Percentiles rank a stretch among this genome's conserved stretches.
Evolutionary conservation across 2,113 vertebrate genomes (phyloP).

Genomic region (Dendrocopos noguchii): DNA sequence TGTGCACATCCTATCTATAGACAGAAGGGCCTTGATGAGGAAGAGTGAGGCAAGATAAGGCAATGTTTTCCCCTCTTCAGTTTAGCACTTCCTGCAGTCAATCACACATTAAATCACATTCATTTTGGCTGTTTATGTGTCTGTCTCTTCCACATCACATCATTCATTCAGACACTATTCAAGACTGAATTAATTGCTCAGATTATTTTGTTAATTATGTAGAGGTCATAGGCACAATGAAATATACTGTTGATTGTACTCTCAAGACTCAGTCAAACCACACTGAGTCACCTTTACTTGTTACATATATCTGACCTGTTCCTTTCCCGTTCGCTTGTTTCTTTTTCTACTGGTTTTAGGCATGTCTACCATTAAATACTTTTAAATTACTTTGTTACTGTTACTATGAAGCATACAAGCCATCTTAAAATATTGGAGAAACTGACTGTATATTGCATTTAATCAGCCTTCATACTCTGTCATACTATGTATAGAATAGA

Average conservation of each 20-base stretch:
- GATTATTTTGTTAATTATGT: neutral
- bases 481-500: neutral
- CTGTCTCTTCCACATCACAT: neutral
- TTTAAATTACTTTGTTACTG: neutral
- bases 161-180: neutral
- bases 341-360: neutral
- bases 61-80: neutral
- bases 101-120: neutral
- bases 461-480: neutral
- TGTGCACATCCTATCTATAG: neutral
- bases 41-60: neutral
- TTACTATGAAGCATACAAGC: neutral
- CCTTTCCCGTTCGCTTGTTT: neutral
- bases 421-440: neutral
- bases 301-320: neutral
- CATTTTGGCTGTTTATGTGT: neutral
- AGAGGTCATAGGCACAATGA: neutral
- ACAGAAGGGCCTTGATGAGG: neutral
- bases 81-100: neutral
- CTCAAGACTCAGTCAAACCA: fast-evolving
- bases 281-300: neutral
- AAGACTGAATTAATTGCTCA: neutral
- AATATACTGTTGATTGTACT: neutral
- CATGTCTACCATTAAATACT: neutral
- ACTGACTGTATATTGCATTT: neutral